Conservation (phyloP, 2,113 vertebrate species). For the Sitta europaea region DNA sequence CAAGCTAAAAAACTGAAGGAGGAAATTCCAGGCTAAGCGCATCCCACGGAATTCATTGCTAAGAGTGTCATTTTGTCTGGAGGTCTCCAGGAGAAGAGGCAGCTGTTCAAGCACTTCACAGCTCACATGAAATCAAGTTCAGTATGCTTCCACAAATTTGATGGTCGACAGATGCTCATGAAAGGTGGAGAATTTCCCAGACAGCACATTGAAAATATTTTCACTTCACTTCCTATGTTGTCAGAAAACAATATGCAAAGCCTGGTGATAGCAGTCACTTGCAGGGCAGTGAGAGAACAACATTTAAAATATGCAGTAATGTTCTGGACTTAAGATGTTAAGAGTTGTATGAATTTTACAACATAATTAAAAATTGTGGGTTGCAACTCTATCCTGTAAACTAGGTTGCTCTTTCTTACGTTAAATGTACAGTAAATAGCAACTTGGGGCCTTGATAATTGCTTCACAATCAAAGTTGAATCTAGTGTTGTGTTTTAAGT, state of each 20-base stretch:
- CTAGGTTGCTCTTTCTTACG: background rate
- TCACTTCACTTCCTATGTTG: background rate
- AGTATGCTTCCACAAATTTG: background rate
- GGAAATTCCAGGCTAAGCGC: constrained; percentile 9
- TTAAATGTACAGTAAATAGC: background rate
- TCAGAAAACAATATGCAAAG: background rate
- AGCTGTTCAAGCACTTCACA: constrained; percentile 20
- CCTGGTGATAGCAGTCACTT: background rate
- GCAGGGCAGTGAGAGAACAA: background rate
- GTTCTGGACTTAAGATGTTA: background rate
- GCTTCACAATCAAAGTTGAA: background rate
- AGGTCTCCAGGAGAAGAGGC: constrained; percentile 36
- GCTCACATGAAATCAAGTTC: constrained; percentile 1
- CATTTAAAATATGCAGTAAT: background rate
- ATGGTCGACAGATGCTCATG: background rate
- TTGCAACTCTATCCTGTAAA: background rate
- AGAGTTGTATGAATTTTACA: background rate
- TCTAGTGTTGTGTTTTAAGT: background rate
- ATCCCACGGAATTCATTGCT: constrained; percentile 24
- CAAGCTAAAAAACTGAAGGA: background rate
- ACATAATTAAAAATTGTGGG: background rate
- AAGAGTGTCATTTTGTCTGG: constrained; percentile 45
- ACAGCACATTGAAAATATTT: background rate
- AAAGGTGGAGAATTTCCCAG: constrained; percentile 7
- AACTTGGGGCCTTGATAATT: background rate